phyloP scores from a whole-genome alignment of 2,888 invertebrate species.

The Andrena camellia region DNA sequence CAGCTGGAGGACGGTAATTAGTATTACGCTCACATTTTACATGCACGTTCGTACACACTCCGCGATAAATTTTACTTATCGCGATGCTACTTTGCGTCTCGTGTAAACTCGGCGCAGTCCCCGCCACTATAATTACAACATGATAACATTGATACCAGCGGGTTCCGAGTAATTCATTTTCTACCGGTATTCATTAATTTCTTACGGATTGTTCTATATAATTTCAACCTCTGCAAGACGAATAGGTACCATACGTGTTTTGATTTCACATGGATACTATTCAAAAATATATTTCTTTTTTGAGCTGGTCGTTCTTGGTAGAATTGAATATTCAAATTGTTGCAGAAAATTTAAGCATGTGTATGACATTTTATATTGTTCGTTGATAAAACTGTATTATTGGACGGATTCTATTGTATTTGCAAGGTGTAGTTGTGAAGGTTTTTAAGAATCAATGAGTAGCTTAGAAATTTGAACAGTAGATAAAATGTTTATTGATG shows the following conservation, averaged over 20 bases:
- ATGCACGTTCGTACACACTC: slow-evolving; percentile 23
- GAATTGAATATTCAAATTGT: no score
- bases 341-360: no score
- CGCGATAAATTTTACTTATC: slow-evolving; percentile 58
- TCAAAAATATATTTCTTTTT: no score
- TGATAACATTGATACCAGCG: slow-evolving; percentile 38
- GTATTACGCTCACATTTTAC: slow-evolving; percentile 51
- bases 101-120: slow-evolving; percentile 28
- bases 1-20: slow-evolving; percentile 31
- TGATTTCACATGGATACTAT: background rate
- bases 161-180: slow-evolving; percentile 46
- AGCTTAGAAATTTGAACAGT: no score
- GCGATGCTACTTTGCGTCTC: slow-evolving; percentile 37
- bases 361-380: no score
- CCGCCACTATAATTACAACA: slow-evolving; percentile 26
- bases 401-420: no score
- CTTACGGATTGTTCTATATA: background rate
- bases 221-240: background rate
- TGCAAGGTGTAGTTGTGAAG: no score
- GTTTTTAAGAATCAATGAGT: no score
- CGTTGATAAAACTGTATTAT: no score
- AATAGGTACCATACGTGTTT: no score
- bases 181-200: slow-evolving; percentile 37
- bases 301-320: no score
- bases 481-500: no score